Conservation (phyloP, 1,140 invertebrate species). For the Meteorus sp. region DNA sequence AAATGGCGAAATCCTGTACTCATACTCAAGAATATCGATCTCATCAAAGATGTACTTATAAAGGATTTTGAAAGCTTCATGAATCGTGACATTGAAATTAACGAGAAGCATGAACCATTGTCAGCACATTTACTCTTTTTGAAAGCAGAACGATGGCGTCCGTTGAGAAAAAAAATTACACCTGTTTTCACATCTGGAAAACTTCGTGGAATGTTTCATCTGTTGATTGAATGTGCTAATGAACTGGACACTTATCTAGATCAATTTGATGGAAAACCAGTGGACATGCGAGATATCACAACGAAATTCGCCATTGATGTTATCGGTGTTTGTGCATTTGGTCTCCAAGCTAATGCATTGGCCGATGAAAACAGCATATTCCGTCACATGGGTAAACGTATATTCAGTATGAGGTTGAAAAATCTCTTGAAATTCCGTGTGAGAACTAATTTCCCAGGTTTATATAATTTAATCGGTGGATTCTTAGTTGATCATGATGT, state of each 20-base stretch:
- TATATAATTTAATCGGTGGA: conserved; percentile 2
- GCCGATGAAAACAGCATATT: conserved; percentile 58
- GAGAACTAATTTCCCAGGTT: not conserved
- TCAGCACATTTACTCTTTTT: conserved; percentile 45
- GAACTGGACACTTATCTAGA: conserved; percentile 52
- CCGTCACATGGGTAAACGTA: conserved; percentile 46
- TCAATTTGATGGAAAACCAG: conserved; percentile 42
- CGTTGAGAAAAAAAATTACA: conserved; percentile 32
- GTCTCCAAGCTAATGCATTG: conserved; percentile 59
- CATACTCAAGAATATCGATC: not conserved
- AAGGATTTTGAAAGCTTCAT: conserved; percentile 58
- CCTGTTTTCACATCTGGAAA: conserved; percentile 59
- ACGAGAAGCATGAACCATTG: conserved; percentile 47
- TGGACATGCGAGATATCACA: conserved; percentile 59
- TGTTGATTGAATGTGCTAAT: conserved; percentile 49
- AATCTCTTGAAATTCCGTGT: conserved; percentile 52
- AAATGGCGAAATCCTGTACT: not conserved
- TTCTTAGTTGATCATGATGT: conserved; percentile 27
- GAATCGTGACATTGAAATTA: conserved; percentile 43
- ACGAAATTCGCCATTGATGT: conserved; percentile 61
- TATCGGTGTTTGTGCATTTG: conserved; percentile 63
- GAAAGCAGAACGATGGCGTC: conserved; percentile 24
- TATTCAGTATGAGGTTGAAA: conserved; percentile 48
- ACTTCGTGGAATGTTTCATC: conserved; percentile 57
- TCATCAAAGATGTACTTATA: conserved; percentile 49